A percentile compares a stretch with the other conserved stretches of the same genome.
phyloP scores from a whole-genome alignment of 1,140 invertebrate species.

The Pectinophora gossypiella region DNA sequence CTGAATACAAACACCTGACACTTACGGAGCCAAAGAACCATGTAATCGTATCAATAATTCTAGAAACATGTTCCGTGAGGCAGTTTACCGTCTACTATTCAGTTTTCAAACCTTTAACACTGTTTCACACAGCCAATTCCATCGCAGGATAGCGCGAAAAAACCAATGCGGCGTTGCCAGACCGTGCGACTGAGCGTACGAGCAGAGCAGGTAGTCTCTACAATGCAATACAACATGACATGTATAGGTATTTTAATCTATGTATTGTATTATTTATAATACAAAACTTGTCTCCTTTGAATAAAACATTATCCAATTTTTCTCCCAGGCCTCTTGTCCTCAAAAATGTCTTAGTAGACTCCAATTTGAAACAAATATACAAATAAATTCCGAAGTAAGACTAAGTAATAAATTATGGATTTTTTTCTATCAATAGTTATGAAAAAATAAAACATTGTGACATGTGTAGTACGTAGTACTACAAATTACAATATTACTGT shows the following conservation, averaged over 20 bases:
- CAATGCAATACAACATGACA: slow-evolving; percentile 58
- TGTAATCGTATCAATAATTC: slow-evolving; percentile 8
- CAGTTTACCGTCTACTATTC: slow-evolving; percentile 14
- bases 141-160: slow-evolving; percentile 63
- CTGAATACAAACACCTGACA: slow-evolving; percentile 38
- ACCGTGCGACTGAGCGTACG: slow-evolving; percentile 61
- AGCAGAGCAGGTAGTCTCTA: slow-evolving; percentile 64
- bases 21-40: slow-evolving; percentile 1
- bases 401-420: too few relatives aligned
- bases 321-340: slow-evolving; percentile 52
- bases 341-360: slow-evolving; percentile 41
- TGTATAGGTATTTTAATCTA: slow-evolving; percentile 20
- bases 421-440: too few relatives aligned
- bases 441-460: too few relatives aligned
- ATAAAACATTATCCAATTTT: slow-evolving; percentile 32
- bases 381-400: background rate
- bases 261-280: slow-evolving; percentile 39
- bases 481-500: too few relatives aligned
- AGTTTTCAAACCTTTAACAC: slow-evolving; percentile 29
- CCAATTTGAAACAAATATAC: slow-evolving; percentile 27
- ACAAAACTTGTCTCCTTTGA: slow-evolving; percentile 59
- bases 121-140: slow-evolving; percentile 48
- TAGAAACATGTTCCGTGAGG: slow-evolving; percentile 32
- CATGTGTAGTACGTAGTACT: too few relatives aligned
- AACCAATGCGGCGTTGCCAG: slow-evolving; percentile 68